These are phyloP conservation scores for Tragelaphus imberbis DNA, from an alignment of 2,113 vertebrate genomes.

Conservation along the genomic window DNA sequence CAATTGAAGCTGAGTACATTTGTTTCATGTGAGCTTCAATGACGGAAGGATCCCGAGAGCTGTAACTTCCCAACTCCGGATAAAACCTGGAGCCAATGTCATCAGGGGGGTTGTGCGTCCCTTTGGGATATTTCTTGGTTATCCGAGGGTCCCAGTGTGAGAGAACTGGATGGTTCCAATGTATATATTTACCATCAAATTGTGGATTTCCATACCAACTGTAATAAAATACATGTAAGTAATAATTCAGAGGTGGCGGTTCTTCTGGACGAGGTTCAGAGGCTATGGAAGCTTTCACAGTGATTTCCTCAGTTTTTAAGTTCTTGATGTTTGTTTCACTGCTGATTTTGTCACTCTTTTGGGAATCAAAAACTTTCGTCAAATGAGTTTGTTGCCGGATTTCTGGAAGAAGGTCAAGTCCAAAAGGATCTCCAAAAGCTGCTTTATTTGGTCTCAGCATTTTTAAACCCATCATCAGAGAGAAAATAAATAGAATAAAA, in stretches of 20 bases:
- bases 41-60: constrained; percentile 91
- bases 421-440: constrained; percentile 81
- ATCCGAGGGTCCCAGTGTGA: constrained; percentile 95
- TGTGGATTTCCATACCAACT: constrained; percentile 94
- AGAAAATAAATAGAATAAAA: constrained; percentile 88
- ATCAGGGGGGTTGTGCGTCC: constrained; percentile 91
- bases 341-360: constrained; percentile 67
- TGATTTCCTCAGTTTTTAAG: constrained; percentile 55
- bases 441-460: constrained; percentile 85
- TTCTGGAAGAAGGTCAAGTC: constrained; percentile 81
- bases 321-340: constrained; percentile 60
- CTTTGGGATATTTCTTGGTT: constrained; percentile 88
- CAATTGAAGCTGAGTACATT: constrained; percentile 90
- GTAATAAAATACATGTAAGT: constrained; percentile 95
- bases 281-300: constrained; percentile 69
- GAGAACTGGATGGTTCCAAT: constrained; percentile 93
- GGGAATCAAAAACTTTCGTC: constrained; percentile 55
- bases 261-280: constrained; percentile 75
- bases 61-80: constrained; percentile 93
- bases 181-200: constrained; percentile 94
- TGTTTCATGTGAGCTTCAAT: constrained; percentile 96
- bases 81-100: constrained; percentile 96
- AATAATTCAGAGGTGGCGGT: constrained; percentile 89
- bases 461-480: constrained; percentile 90
- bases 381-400: constrained; percentile 72